These are phyloP conservation scores for Limosa lapponica DNA, from an alignment of 2,797 vertebrate genomes.

Conservation along the genomic window DNA sequence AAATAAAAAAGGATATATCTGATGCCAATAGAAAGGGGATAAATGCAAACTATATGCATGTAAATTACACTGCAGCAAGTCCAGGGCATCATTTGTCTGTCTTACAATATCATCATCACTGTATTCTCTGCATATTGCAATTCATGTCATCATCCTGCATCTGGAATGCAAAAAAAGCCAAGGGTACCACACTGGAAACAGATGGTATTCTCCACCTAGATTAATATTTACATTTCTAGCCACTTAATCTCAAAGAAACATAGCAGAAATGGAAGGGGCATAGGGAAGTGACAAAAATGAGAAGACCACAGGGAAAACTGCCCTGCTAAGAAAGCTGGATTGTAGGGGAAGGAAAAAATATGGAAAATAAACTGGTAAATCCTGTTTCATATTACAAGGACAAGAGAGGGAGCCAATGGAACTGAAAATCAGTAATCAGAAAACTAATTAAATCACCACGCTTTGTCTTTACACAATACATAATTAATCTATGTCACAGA, in stretches of 20 bases:
- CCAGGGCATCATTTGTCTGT: not conserved
- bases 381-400: conserved; percentile 21
- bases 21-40: not conserved
- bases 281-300: not conserved
- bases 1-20: not conserved
- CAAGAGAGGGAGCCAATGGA: conserved; percentile 40
- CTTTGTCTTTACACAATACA: conserved; percentile 62
- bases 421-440: conserved; percentile 56
- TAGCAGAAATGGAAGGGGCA: not conserved
- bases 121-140: not conserved
- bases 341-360: not conserved
- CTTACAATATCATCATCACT: not conserved
- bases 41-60: not conserved
- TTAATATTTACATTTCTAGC: conserved; percentile 47
- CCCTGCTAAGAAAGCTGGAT: not conserved
- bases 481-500: conserved; percentile 66
- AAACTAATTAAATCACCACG: conserved; percentile 55
- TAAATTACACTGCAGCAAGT: not conserved
- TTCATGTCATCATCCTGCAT: conserved; percentile 7
- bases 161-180: conserved; percentile 25
- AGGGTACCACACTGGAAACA: not conserved
- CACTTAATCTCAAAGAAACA: not conserved
- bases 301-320: not conserved
- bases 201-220: conserved; percentile 22
- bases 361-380: conserved; percentile 4